phyloP scores from a whole-genome alignment of 2,888 invertebrate genomes.

The Acrocyrtus sp. region DNA sequence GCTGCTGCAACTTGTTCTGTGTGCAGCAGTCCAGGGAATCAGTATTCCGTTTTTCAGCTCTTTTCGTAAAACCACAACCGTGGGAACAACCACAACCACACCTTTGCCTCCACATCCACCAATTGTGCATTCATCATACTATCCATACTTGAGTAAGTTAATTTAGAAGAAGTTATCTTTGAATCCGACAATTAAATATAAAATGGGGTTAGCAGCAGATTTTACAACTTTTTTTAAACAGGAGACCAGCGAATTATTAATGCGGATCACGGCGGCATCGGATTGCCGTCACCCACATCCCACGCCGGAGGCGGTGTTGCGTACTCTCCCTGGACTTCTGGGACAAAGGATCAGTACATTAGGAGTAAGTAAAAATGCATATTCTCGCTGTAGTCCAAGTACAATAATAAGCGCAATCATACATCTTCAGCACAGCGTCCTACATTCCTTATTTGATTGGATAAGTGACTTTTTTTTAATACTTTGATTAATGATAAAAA shows the following conservation, averaged over 20 bases:
- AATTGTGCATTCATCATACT: too few species aligned
- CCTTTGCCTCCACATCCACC: not conserved
- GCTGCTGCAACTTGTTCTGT: too few species aligned
- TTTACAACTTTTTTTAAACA: not conserved
- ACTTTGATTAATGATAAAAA: not conserved
- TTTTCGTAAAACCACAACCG: not conserved
- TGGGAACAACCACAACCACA: not conserved
- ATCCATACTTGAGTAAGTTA: not conserved
- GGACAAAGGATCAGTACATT: slow-evolving; percentile 34
- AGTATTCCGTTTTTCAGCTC: slow-evolving; percentile 30
- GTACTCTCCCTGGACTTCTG: slow-evolving; percentile 27
- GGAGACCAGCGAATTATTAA: slow-evolving; percentile 35
- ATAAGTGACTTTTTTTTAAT: not conserved
- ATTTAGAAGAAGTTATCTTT: not conserved
- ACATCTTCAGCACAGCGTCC: too few species aligned
- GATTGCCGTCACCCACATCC: not conserved
- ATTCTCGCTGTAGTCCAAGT: too few species aligned
- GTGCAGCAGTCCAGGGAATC: slow-evolving; percentile 3
- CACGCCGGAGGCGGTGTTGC: slow-evolving; percentile 23
- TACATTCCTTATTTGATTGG: too few species aligned
- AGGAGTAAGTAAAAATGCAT: slow-evolving; percentile 16
- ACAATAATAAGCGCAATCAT: too few species aligned
- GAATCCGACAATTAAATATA: not conserved
- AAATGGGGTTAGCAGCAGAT: too few species aligned
- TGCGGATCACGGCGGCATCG: slow-evolving; percentile 35